These are phyloP conservation scores for Nasonovia ribisnigri DNA, from an alignment of 2,888 invertebrate genomes.

Conservation along the genomic window DNA sequence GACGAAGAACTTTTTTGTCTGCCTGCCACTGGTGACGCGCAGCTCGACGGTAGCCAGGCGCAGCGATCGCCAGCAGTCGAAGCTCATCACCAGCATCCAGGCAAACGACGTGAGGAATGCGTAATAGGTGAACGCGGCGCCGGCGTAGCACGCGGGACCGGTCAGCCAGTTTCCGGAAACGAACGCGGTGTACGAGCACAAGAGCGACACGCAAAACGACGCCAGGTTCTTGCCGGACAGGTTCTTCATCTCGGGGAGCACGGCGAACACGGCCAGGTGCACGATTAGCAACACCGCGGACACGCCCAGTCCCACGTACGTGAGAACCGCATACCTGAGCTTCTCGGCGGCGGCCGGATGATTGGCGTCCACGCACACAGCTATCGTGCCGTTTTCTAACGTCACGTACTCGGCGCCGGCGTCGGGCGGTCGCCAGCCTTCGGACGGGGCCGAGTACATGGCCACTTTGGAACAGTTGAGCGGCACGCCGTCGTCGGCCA, in stretches of 20 bases:
- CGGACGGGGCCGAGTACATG: neutral
- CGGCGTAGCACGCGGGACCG: conserved; percentile 70
- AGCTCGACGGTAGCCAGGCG: conserved; percentile 72
- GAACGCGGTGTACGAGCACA: conserved; percentile 72
- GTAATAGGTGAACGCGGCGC: conserved; percentile 72
- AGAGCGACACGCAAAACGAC: conserved; percentile 72
- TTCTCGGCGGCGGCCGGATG: neutral
- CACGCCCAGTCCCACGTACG: conserved; percentile 71
- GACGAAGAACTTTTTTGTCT: conserved; percentile 70
- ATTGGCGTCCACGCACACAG: conserved; percentile 68
- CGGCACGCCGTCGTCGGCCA: neutral
- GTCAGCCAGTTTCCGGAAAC: conserved; percentile 70
- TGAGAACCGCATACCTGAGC: conserved; percentile 68
- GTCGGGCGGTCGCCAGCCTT: conserved; percentile 1
- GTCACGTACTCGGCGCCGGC: conserved; percentile 65
- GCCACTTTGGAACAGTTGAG: neutral
- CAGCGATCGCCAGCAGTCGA: conserved; percentile 72
- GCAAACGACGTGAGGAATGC: conserved; percentile 73
- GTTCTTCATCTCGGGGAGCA: conserved; percentile 72
- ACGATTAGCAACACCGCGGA: conserved; percentile 72
- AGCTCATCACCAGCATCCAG: conserved; percentile 74
- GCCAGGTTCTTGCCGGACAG: conserved; percentile 73
- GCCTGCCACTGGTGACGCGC: conserved; percentile 71
- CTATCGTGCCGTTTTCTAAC: conserved; percentile 69
- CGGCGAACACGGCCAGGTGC: conserved; percentile 71